A percentile compares a stretch with the other conserved stretches of the same genome.
Evolutionary conservation across 1,140 invertebrate species (phyloP).

Genomic region (Coenobita brevimanus): DNA sequence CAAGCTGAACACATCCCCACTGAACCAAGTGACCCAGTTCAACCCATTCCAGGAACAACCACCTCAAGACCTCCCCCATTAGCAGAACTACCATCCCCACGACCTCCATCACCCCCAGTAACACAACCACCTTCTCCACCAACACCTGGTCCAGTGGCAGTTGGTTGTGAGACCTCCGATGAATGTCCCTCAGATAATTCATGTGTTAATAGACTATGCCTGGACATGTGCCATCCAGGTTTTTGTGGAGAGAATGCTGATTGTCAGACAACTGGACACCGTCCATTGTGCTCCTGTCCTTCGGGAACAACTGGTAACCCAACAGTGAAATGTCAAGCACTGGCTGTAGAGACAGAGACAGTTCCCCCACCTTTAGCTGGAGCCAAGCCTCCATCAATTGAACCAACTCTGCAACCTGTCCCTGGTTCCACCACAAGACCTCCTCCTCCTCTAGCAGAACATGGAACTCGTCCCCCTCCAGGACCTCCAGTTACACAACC

Average conservation of each 20-base stretch:
- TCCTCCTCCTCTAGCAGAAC: conserved; percentile 15
- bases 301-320: conserved; percentile 34
- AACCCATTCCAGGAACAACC: conserved; percentile 13
- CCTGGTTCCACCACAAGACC: neutral
- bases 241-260: conserved; percentile 22
- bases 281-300: conserved; percentile 18
- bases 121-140: conserved; percentile 27
- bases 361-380: neutral
- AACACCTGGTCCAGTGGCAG: conserved; percentile 15
- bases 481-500: conserved; percentile 18
- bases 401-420: neutral
- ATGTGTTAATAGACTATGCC: conserved; percentile 20
- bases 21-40: conserved; percentile 40
- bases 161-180: conserved; percentile 34
- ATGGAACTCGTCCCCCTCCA: neutral
- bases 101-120: conserved; percentile 15
- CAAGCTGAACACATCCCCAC: conserved; percentile 5
- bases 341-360: conserved; percentile 4
- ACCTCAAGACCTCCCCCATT: conserved; percentile 19
- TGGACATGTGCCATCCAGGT: conserved; percentile 22
- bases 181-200: conserved; percentile 32
- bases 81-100: neutral
- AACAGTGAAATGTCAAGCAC: conserved; percentile 14
- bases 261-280: conserved; percentile 23
- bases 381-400: neutral